A percentile compares a stretch with the other conserved stretches of the same genome.
Conservation (phyloP, 2,113 vertebrate genomes). For the Nothoprocta pentlandii region DNA sequence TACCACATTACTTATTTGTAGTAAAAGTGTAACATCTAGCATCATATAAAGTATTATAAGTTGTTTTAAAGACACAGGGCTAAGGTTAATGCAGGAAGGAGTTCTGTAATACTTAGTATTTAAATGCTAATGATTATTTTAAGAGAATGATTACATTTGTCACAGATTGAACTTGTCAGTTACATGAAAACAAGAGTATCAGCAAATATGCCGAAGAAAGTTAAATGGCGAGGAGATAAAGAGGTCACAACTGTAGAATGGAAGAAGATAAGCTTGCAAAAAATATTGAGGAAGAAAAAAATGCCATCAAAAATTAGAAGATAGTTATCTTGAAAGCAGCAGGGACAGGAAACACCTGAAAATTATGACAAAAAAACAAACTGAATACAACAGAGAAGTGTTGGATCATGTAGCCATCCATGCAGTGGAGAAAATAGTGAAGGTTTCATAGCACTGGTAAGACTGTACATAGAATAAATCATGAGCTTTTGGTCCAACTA, state of each 20-base stretch:
- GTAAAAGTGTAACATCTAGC: not conserved
- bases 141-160: not conserved
- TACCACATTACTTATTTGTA: not conserved
- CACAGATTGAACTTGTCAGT: not conserved
- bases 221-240: not conserved
- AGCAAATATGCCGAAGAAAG: not conserved
- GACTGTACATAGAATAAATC: not conserved
- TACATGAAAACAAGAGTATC: not conserved
- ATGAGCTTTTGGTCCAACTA: not conserved
- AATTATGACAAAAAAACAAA: not conserved
- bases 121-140: constrained; percentile 2
- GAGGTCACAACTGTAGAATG: not conserved
- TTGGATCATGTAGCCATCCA: not conserved
- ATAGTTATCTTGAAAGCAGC: not conserved
- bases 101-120: not conserved
- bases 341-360: not conserved
- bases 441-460: not conserved
- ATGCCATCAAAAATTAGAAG: not conserved
- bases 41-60: not conserved
- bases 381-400: not conserved
- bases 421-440: not conserved
- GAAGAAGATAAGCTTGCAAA: not conserved
- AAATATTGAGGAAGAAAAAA: not conserved
- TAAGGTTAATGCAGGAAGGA: not conserved
- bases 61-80: not conserved